These are phyloP conservation scores for Aldrovandia affinis DNA, from an alignment of 2,797 vertebrate species.

Conservation along the genomic window DNA sequence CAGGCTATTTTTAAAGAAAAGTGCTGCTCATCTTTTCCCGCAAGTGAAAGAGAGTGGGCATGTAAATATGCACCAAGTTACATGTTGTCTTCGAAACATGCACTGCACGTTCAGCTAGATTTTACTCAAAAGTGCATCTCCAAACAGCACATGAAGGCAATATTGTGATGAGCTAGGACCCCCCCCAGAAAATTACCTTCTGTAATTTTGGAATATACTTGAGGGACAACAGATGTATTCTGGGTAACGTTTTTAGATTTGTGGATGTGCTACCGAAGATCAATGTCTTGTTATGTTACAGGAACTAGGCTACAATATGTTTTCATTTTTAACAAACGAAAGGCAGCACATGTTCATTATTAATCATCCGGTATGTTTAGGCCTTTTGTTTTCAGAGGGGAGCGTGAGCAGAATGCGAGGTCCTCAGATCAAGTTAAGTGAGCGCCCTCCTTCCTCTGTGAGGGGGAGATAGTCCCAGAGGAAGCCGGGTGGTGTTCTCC, in stretches of 20 bases:
- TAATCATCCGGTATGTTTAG: neutral
- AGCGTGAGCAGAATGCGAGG: neutral
- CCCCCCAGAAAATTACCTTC: neutral
- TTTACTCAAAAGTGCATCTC: constrained; percentile 19
- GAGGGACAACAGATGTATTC: neutral
- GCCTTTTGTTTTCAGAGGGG: neutral
- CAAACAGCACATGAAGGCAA: constrained; percentile 16
- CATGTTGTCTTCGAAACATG: constrained; percentile 9
- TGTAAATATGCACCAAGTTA: constrained; percentile 25
- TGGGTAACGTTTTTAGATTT: too few species aligned
- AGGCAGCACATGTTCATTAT: neutral
- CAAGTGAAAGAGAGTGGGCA: neutral
- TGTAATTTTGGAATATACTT: neutral
- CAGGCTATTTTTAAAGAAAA: constrained; percentile 59
- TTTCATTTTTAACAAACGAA: neutral
- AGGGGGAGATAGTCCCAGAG: neutral
- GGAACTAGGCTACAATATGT: too few species aligned
- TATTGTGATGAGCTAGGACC: neutral
- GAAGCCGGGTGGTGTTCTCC: neutral
- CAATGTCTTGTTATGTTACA: too few species aligned
- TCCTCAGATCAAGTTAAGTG: constrained; percentile 43
- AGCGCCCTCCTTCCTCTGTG: constrained; percentile 5
- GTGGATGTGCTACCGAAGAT: too few species aligned
- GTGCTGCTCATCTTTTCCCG: constrained; percentile 32
- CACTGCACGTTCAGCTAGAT: constrained; percentile 29